Evolutionary conservation across 2,113 vertebrate species (phyloP).

Genomic region (Festucalex cinctus): DNA sequence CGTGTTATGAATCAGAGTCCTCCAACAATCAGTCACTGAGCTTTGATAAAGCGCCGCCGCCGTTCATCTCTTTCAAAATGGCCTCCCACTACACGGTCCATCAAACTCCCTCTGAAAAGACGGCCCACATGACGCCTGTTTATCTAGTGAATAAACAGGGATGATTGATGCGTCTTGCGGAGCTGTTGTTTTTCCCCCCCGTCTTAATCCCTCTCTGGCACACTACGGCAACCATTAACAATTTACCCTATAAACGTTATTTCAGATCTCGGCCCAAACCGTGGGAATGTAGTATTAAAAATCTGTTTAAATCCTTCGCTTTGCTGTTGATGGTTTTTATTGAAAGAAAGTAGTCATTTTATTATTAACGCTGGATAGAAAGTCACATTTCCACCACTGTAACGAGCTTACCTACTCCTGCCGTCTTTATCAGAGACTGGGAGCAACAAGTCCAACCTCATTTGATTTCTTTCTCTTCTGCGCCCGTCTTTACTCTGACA

Average conservation of each 20-base stretch:
- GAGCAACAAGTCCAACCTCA: too few relatives aligned
- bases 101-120: constrained; percentile 40
- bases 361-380: constrained; percentile 53
- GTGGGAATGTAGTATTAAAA: constrained; percentile 36
- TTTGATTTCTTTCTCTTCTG: background rate
- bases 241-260: constrained; percentile 26
- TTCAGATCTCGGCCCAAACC: constrained; percentile 14
- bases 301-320: constrained; percentile 18
- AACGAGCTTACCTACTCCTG: too few relatives aligned
- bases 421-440: too few relatives aligned
- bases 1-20: constrained; percentile 20
- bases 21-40: constrained; percentile 25
- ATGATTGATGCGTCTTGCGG: constrained; percentile 40
- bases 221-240: constrained; percentile 15
- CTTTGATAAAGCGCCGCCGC: constrained; percentile 20
- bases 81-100: constrained; percentile 22
- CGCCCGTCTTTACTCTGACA: constrained; percentile 7
- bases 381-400: too few relatives aligned
- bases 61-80: constrained; percentile 33
- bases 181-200: constrained; percentile 3
- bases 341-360: constrained; percentile 57
- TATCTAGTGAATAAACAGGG: constrained; percentile 43
- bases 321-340: constrained; percentile 46
- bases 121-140: constrained; percentile 32
- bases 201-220: background rate